Evolutionary conservation across 2,797 vertebrate species (phyloP), one percentile per base, ranked within the genome.

Genomic region (Carapus acus): DNA sequence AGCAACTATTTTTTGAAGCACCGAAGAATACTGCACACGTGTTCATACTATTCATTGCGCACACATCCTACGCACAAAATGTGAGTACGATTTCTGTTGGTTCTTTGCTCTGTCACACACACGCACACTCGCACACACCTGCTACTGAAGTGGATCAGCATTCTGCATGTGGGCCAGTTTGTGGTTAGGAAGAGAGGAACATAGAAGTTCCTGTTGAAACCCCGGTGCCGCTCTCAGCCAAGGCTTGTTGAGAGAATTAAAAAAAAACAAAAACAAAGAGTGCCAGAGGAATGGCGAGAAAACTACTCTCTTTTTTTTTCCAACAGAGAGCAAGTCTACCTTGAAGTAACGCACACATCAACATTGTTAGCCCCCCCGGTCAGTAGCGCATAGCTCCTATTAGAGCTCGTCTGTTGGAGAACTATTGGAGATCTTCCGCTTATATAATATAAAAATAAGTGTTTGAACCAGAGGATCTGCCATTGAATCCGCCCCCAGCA

Each of bases 361-460:
- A 49, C 47, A 73, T 70, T 52, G 36, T 66, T 29, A 20, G 51
- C 54, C 22, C 29, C 59, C 38, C 72, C 67, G 62, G 75, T 79
- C 62, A 83, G 58, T 62, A 67, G 63, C 70, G 65, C 79, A 71
- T 65, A 59, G 58, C 34, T 69, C 29, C 61, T 65, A 64, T 77
- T 79, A n/a, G n/a, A n/a, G n/a, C n/a, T n/a, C n/a, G n/a, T n/a
- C n/a, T n/a, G n/a, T n/a, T n/a, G n/a, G n/a, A n/a, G n/a, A n/a
- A n/a, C n/a, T n/a, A n/a, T n/a, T n/a, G n/a, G n/a, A n/a, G n/a
- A n/a, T n/a, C n/a, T n/a, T n/a, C n/a, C n/a, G n/a, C n/a, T n/a
- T n/a, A n/a, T n/a, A n/a, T n/a, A n/a, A n/a, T n/a, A n/a, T n/a
- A n/a, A n/a, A n/a, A n/a, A n/a, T n/a, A n/a, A n/a, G n/a, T n/a